Evolutionary conservation across 2,797 vertebrate genomes (phyloP), one percentile per base, ranked within the genome.

Genomic region (Rhadinocentrus ornatus): DNA sequence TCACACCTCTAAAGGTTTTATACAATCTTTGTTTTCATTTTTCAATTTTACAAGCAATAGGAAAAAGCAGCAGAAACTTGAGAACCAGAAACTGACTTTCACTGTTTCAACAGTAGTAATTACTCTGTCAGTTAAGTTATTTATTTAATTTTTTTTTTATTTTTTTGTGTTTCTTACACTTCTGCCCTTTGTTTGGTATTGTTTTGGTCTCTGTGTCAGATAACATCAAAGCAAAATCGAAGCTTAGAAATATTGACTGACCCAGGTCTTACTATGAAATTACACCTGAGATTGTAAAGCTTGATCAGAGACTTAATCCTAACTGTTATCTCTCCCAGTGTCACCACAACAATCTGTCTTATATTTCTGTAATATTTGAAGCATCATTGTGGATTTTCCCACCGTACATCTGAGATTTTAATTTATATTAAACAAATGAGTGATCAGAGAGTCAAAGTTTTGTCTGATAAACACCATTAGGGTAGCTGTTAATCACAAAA

Each of bases 401-500:
- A 55, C 20, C 20, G 22, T 75, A 24, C 56, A 59, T 66, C 15
- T 16, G 54, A 0, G 12, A 60, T 74, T 64, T 4, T 31, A 29
- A 55, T 82, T 77, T 73, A 27, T 27, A 6, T 27, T 4, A 64
- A 83, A 78, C 54, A 84, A 81, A 78, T 62, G 16, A 66, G 37
- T 56, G n/a, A 69, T 58, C 4, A 34, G 18, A 52, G 52, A 63
- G 62, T 69, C 20, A 56, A 71, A 37, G 59, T 61, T 81, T 50
- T 65, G n/a, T 77, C 39, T 29, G 24, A 16, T 53, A 18, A 69
- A 65, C 24, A 24, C 18, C 50, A 53, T 53, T 53, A 26, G 16
- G 50, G 6, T 27, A 27, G 22, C 12, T 53, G 15, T 26, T 37
- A 52, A 27, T 16, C 32, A 29, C 6, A n/a, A 3, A 52, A n/a